These are phyloP conservation scores for Leucophenga varia DNA, from an alignment of 1,140 invertebrate genomes.

Conservation along the genomic window DNA sequence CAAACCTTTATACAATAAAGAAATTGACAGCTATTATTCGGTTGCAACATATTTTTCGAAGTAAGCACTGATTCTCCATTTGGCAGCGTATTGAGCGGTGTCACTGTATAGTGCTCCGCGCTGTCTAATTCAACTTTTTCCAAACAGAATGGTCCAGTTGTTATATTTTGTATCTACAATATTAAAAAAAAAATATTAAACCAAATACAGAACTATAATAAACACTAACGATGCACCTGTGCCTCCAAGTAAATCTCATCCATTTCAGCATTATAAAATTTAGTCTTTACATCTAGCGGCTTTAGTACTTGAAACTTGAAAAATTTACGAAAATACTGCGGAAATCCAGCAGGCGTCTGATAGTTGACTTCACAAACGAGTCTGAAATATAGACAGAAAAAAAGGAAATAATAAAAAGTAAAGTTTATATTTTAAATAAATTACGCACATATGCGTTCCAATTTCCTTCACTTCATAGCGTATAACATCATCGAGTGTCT, in stretches of 20 bases:
- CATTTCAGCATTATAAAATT: constrained; percentile 96
- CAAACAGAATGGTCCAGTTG: constrained; percentile 42
- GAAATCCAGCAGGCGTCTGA: constrained; percentile 68
- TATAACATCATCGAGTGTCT: constrained; percentile 92
- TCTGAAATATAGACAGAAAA: constrained; percentile 62
- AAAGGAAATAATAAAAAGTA: background rate
- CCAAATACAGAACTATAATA: background rate
- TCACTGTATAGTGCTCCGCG: constrained; percentile 80
- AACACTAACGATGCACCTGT: constrained; percentile 66
- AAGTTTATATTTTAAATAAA: background rate
- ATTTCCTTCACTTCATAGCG: constrained; percentile 98
- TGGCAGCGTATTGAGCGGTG: constrained; percentile 65
- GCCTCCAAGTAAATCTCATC: constrained; percentile 97
- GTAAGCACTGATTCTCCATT: constrained; percentile 78
- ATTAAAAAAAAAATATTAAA: no score
- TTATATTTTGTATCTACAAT: constrained; percentile 43
- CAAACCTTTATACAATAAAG: constrained; percentile 77
- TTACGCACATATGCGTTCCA: constrained; percentile 87
- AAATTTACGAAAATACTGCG: constrained; percentile 87
- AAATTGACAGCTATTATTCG: constrained; percentile 83
- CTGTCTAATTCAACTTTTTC: constrained; percentile 73
- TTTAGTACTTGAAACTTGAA: constrained; percentile 99
- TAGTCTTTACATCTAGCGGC: constrained; percentile 97
- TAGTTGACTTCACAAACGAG: constrained; percentile 96
- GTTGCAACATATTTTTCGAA: constrained; percentile 77